Evolutionary conservation across 2,113 vertebrate genomes (phyloP).

Genomic region (Mandrillus leucophaeus): DNA sequence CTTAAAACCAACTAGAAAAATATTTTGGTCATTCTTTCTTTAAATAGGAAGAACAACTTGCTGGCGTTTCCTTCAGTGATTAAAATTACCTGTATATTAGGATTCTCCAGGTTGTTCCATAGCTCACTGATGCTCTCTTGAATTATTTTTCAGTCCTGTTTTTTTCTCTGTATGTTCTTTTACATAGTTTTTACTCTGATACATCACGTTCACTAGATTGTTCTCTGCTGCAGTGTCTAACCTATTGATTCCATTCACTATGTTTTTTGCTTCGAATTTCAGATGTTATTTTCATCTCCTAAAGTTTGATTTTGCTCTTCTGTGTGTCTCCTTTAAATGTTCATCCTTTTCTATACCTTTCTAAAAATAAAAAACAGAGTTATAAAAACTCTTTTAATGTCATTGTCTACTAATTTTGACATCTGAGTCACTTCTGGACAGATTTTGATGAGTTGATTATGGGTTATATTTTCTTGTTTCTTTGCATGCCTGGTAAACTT

Average conservation of each 20-base stretch:
- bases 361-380: background rate
- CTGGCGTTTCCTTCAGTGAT: background rate
- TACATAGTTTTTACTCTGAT: background rate
- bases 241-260: background rate
- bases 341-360: background rate
- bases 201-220: background rate
- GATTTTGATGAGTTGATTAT: constrained; percentile 38
- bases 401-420: constrained; percentile 24
- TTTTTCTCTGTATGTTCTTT: background rate
- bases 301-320: background rate
- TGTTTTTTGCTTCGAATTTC: background rate
- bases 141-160: background rate
- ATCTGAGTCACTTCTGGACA: background rate
- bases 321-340: background rate
- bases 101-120: background rate
- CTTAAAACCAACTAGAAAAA: background rate
- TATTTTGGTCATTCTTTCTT: background rate
- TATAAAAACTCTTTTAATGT: constrained; percentile 10
- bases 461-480: background rate
- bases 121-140: background rate
- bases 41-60: background rate
- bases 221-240: background rate
- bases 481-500: constrained; percentile 1
- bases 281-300: background rate
- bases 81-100: background rate